Evolutionary conservation across 1,140 invertebrate species (phyloP), one percentile per base, ranked within the genome.

Genomic region (Musca vetustissima): DNA sequence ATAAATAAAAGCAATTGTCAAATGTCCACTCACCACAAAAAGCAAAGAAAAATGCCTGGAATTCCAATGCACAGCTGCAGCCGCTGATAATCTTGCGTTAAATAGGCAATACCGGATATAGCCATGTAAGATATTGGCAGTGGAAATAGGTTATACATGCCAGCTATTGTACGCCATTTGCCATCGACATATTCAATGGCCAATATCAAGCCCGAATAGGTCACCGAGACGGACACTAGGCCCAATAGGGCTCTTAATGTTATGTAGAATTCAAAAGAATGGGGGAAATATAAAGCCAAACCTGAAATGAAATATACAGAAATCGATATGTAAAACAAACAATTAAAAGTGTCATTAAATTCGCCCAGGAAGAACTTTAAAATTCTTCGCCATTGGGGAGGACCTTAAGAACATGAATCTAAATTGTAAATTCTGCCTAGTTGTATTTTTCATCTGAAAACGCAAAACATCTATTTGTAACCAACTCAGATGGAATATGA

Each of bases 181-280:
- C 89, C 89, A 25, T 89, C 89, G n/a, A 91, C 89, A 32, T 90
- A 79, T 75, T 91, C 90, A 69, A 91, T 89, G 36, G 88, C 87
- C 70, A 91, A 79, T 15, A 92, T 90, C 55, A 91, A 90, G 11
- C 89, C 90, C 25, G 89, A 88, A 73, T 91, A 91, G 3, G 91
- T 89, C 21, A 90, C 88, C 8, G 89, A 89, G 6, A 91, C 89
- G 8, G 89, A 90, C 4, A 90, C 88, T 48, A 92, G 85, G 0
- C 90, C 90, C 70, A 91, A 84, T 0, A 88, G 69, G 13, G 87
- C 85, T 53, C 90, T 79, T 4, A 91, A 82, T 0, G 87, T 75
- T 6, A 90, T 78, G 76, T 90, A 91, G 17, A 90, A 80, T 68
- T 88, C 81, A 75, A 89, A 90, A 72, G 88, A 89, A 15, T 87